Evolutionary conservation across 2,797 vertebrate species (phyloP).

Genomic region (Erpetoichthys calabaricus): DNA sequence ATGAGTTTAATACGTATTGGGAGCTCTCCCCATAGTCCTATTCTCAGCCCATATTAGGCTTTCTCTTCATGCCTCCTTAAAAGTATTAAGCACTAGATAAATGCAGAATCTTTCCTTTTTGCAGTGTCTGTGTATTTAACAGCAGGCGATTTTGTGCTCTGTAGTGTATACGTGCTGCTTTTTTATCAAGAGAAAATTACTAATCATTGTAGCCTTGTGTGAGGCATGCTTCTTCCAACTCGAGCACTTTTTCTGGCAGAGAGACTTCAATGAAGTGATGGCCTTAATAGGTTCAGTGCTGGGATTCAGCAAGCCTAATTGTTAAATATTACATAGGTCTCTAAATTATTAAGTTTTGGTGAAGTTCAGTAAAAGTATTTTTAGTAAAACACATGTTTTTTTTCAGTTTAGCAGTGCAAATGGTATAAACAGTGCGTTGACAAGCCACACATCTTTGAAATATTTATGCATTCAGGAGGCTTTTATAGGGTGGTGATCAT

Average conservation of each 20-base stretch:
- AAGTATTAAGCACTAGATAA: conserved; percentile 44
- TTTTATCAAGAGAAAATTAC: conserved; percentile 46
- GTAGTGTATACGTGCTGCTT: conserved; percentile 43
- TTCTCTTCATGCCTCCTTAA: conserved; percentile 42
- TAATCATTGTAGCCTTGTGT: conserved; percentile 50
- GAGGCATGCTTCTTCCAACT: conserved; percentile 48
- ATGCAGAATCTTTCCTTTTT: conserved; percentile 44
- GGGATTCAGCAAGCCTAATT: conserved; percentile 53
- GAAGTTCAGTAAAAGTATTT: conserved; percentile 52
- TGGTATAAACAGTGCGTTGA: conserved; percentile 8
- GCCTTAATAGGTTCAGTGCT: conserved; percentile 56
- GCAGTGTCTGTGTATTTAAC: conserved; percentile 42
- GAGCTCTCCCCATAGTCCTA: conserved; percentile 33
- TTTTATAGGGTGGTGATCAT: too few species aligned
- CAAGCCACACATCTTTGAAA: too few species aligned
- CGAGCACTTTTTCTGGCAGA: conserved; percentile 53
- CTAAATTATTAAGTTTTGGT: conserved; percentile 55
- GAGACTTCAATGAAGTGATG: conserved; percentile 49
- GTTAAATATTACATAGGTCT: conserved; percentile 48
- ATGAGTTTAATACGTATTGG: conserved; percentile 34
- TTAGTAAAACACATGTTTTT: conserved; percentile 56
- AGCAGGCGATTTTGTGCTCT: conserved; percentile 47
- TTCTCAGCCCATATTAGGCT: conserved; percentile 39
- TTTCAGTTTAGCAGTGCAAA: conserved; percentile 47
- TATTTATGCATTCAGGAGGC: too few species aligned